These are phyloP conservation scores for Halcyon malimbica DNA, from an alignment of 2,113 vertebrate genomes.

Conservation along the genomic window DNA sequence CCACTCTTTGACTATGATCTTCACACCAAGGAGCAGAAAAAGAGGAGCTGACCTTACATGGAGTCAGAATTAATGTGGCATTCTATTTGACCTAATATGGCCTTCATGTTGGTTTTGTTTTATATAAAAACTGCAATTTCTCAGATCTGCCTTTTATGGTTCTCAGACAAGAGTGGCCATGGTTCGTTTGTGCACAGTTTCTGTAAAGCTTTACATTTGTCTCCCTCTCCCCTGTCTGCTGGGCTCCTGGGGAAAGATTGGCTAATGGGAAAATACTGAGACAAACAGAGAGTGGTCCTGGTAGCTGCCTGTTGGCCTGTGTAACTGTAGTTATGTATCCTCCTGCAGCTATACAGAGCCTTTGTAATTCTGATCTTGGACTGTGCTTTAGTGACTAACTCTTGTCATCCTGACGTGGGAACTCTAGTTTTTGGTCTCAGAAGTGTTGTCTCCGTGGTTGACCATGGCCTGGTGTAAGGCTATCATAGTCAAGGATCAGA, in stretches of 20 bases:
- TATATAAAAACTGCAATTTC: background rate
- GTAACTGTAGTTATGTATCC: background rate
- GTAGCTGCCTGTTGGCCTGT: background rate
- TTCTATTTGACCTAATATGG: background rate
- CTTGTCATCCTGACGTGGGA: background rate
- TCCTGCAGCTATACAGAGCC: background rate
- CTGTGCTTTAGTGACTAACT: background rate
- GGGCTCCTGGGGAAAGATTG: background rate
- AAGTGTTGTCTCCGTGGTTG: background rate
- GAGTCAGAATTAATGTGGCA: background rate
- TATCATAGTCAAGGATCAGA: background rate
- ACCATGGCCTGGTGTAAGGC: background rate
- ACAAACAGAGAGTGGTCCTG: background rate
- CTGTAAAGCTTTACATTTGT: background rate
- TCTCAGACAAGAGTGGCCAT: background rate
- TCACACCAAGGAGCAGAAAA: background rate
- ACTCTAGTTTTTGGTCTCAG: background rate
- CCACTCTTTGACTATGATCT: background rate
- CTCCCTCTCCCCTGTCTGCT: fast-evolving
- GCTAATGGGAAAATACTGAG: background rate
- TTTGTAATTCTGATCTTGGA: background rate
- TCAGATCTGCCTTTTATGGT: background rate
- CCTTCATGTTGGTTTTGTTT: background rate
- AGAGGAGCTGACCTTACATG: background rate
- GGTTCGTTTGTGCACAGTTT: background rate